Percentiles rank a stretch among this genome's conserved stretches.
Evolutionary conservation across 2,113 vertebrate genomes (phyloP).

Genomic region (Erythrocercus mccallii): DNA sequence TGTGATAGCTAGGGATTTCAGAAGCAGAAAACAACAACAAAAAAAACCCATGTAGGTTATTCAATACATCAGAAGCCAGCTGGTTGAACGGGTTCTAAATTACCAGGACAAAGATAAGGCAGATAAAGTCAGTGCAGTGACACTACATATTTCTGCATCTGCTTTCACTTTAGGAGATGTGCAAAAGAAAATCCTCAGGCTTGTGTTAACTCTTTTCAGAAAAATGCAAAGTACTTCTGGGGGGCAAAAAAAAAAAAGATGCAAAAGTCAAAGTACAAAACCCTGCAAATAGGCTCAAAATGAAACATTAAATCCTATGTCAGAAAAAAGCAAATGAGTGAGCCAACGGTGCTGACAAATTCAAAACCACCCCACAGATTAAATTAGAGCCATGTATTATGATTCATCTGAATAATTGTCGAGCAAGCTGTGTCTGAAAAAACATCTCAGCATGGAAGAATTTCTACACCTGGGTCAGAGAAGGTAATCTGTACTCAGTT

Average conservation of each 20-base stretch:
- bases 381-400: constrained; percentile 6
- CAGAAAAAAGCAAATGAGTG: background rate
- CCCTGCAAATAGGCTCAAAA: background rate
- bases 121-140: background rate
- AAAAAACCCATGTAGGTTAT: background rate
- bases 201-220: background rate
- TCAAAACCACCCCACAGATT: background rate
- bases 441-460: constrained; percentile 6
- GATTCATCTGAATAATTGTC: constrained; percentile 29
- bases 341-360: background rate
- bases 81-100: background rate
- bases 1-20: background rate
- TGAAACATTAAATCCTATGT: background rate
- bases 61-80: background rate
- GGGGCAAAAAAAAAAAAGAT: background rate
- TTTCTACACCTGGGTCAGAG: constrained; percentile 32
- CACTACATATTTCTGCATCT: background rate
- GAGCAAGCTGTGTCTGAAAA: background rate
- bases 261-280: background rate
- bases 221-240: background rate
- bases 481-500: constrained; percentile 5
- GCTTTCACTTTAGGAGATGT: background rate
- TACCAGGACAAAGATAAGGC: background rate
- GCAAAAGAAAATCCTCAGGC: background rate
- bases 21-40: background rate